phyloP scores from a whole-genome alignment of 2,888 invertebrate species.

The Macrophya alboannulata region DNA sequence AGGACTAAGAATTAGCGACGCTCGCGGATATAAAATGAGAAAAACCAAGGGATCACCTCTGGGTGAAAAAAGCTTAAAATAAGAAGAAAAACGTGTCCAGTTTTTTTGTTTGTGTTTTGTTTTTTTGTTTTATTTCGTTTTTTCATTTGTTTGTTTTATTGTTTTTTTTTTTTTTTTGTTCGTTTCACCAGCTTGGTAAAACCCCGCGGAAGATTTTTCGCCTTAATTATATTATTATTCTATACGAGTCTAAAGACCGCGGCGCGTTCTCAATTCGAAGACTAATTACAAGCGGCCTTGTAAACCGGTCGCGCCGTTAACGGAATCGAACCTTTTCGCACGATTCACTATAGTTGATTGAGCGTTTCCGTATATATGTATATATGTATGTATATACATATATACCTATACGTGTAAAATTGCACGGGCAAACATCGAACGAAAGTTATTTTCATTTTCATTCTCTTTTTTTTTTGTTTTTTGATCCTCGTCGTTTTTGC shows the following conservation, averaged over 20 bases:
- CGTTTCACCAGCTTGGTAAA: not conserved
- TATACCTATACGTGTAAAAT: not conserved
- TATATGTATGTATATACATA: too few species aligned
- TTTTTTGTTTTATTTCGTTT: not conserved
- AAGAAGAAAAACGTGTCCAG: not conserved
- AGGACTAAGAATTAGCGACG: not conserved
- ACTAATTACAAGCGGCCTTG: constrained; percentile 12
- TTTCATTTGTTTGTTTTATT: too few species aligned
- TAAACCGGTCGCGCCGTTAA: constrained; percentile 17
- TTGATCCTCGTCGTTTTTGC: not conserved
- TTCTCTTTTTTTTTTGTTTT: not conserved
- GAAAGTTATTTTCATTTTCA: not conserved
- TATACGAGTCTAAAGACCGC: not conserved
- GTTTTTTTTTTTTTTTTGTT: not conserved
- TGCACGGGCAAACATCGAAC: not conserved
- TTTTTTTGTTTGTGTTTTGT: too few species aligned
- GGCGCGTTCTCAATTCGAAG: not conserved
- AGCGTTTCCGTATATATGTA: not conserved
- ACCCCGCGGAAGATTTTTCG: not conserved
- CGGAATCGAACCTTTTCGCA: constrained; percentile 7
- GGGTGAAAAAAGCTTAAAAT: not conserved
- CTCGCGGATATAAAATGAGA: not conserved
- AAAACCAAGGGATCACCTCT: not conserved
- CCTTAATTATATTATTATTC: not conserved
- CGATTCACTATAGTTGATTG: not conserved